Evolutionary conservation across 2,113 vertebrate species (phyloP).

Genomic region (Macroglossus sobrinus): DNA sequence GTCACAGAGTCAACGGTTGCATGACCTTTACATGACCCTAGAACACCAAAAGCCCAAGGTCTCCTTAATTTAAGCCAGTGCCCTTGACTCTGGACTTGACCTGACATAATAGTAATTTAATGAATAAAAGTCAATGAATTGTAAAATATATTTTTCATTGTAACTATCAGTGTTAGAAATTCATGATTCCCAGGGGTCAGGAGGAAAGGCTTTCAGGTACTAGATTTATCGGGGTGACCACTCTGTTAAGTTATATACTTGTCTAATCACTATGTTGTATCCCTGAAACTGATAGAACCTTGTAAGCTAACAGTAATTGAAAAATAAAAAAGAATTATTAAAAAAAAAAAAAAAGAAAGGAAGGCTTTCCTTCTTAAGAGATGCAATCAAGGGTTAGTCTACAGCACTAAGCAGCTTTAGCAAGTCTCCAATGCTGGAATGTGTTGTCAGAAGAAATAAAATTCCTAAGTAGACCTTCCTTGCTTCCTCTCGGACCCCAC

Average conservation of each 20-base stretch:
- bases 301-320: too few relatives aligned
- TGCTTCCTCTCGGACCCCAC: background rate
- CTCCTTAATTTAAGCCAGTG: background rate
- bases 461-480: background rate
- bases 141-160: background rate
- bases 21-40: background rate
- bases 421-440: background rate
- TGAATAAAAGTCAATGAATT: background rate
- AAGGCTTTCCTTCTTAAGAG: background rate
- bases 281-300: too few relatives aligned
- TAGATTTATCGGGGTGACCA: too few relatives aligned
- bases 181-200: background rate
- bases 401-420: background rate
- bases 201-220: background rate
- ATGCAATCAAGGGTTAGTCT: background rate
- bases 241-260: too few relatives aligned
- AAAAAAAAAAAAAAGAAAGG: background rate
- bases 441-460: background rate
- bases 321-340: too few relatives aligned
- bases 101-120: background rate
- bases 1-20: background rate
- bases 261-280: too few relatives aligned
- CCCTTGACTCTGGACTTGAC: background rate
- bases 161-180: background rate
- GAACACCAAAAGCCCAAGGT: background rate